These are phyloP conservation scores for Acleris holmiana DNA, from an alignment of 2,888 invertebrate genomes.

Conservation along the genomic window DNA sequence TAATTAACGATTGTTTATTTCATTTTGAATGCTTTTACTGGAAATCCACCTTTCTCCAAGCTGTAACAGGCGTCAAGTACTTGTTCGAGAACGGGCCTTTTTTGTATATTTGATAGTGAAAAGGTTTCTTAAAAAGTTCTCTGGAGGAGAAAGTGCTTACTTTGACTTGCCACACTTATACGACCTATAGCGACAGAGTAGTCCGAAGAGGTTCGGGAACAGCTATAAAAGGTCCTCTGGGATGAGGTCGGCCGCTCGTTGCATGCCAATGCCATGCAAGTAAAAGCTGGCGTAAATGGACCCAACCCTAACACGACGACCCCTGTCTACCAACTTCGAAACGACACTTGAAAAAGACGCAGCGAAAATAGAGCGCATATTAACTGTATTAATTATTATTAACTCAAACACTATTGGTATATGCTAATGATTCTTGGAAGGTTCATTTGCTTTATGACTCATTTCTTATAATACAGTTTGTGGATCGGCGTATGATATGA, in stretches of 20 bases:
- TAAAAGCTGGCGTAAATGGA: conserved; percentile 8
- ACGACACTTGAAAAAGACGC: conserved; percentile 1
- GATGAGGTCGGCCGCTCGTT: conserved; percentile 11
- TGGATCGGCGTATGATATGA: not conserved
- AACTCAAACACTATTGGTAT: conserved; percentile 1
- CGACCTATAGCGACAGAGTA: conserved; percentile 32
- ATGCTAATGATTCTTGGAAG: conserved; percentile 3
- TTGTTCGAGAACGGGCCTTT: conserved; percentile 1
- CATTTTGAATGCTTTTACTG: conserved; percentile 10
- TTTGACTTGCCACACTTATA: conserved; percentile 30
- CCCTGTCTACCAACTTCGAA: not conserved
- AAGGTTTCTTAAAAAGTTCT: not conserved
- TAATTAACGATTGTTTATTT: conserved; percentile 20
- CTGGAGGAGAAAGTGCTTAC: conserved; percentile 30
- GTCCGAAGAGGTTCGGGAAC: conserved; percentile 21
- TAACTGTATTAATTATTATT: conserved; percentile 9
- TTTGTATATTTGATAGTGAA: no score
- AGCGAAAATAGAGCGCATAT: not conserved
- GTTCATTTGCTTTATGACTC: not conserved
- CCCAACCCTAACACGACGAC: not conserved
- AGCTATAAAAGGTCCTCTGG: conserved; percentile 25
- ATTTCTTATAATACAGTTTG: not conserved
- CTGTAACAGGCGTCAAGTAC: conserved; percentile 9
- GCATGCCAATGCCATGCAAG: conserved; percentile 29
- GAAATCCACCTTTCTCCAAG: conserved; percentile 14